Base-by-base conservation (phyloP, 2,113 vertebrate species). In the Ranitomeya imitator region DNA sequence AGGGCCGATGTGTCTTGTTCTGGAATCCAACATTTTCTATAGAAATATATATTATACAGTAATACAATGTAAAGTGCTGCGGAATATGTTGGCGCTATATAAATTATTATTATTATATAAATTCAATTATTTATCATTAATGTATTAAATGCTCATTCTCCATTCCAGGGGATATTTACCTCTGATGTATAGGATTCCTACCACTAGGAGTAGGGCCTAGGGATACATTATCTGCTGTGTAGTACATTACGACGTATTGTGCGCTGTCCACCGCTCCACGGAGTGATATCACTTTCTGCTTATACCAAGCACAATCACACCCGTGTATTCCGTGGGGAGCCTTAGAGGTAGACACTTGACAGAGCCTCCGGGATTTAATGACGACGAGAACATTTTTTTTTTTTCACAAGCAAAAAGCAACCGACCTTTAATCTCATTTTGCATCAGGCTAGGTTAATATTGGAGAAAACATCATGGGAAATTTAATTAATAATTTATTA, bases 311-410 rank as follows among this genome's bases (percentile, higher is more conserved):
- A 61, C 71, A 63, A 67, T 88, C 45, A 88, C 71, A 88, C 81
- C 81, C 80, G 54, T 61, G 51, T 37, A 23, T 85, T 85, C 87
- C 81, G 4, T 57, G 54, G 71, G 51, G 81, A 84, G 51, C 73
- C 61, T 78, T 84, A 85, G 81, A 84, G 60, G 82, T 67, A 88
- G 85, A 88, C 73, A 88, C 59, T 84, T 69, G 11, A 77, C 45
- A 79, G 51, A 51, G 51, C 80, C 71, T 55, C 7, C 2, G 89
- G 79, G 85, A 84, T 61, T 77, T 79, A 60, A 0, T 15, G 13
- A 26, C 45, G 77, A 81, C 26, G 63, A 67, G 45, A 11, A 80
- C 26, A 57, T 19, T 12, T 54, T 69, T 86, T 67, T 16, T 26
- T 21, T 63, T 37, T 65, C 63, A 86, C 37, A 69, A 67, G 79